Conservation (phyloP, 2,888 invertebrate species). For the Tenthredo amoena region DNA sequence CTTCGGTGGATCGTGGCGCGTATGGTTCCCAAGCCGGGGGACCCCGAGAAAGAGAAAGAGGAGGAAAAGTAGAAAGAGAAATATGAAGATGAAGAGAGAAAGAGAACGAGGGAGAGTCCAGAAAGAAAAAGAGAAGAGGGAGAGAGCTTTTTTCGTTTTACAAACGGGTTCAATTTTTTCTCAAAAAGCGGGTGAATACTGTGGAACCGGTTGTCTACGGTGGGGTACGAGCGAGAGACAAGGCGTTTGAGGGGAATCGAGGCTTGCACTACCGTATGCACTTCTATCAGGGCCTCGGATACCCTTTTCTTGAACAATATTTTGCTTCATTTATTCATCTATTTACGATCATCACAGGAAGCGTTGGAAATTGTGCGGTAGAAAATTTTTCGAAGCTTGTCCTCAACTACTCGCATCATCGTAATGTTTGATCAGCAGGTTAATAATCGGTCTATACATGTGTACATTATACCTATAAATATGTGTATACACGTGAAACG, state of each 20-base stretch:
- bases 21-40: conserved; percentile 41
- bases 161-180: conserved; percentile 78
- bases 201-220: conserved; percentile 74
- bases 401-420: not conserved
- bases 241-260: conserved; percentile 61
- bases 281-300: conserved; percentile 45
- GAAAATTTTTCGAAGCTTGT: not conserved
- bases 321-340: not conserved
- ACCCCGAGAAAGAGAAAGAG: conserved; percentile 24
- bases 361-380: not conserved
- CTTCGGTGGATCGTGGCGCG: not conserved
- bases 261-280: conserved; percentile 49
- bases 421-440: conserved; percentile 21
- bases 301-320: not conserved
- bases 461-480: not conserved
- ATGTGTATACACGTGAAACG: not conserved
- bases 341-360: not conserved
- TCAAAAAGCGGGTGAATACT: conserved; percentile 76
- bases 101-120: not conserved
- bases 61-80: conserved; percentile 23
- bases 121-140: conserved; percentile 42
- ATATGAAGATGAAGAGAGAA: not conserved
- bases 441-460: not conserved
- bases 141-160: conserved; percentile 76
- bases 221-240: conserved; percentile 57